These are phyloP conservation scores for Herminia tarsipennalis DNA, from an alignment of 2,888 invertebrate species.

Conservation along the genomic window DNA sequence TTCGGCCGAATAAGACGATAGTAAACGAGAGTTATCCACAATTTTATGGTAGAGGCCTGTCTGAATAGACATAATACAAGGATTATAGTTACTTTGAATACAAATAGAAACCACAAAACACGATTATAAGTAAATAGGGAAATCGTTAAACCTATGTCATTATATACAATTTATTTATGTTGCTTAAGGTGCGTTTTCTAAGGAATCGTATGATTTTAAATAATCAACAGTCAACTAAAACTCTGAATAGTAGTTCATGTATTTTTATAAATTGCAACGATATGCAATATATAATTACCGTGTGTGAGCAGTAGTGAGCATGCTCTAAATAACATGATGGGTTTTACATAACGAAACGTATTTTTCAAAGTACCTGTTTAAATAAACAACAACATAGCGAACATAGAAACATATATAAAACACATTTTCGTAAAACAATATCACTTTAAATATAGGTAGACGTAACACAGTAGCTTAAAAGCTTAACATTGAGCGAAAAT, in stretches of 20 bases:
- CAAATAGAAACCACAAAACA: neutral
- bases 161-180: too few species aligned
- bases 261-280: too few species aligned
- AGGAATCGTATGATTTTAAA: too few species aligned
- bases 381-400: constrained; percentile 25
- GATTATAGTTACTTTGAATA: neutral
- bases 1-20: constrained; percentile 3
- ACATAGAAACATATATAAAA: constrained; percentile 25
- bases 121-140: too few species aligned
- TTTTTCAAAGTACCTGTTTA: neutral
- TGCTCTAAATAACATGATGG: neutral
- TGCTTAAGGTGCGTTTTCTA: too few species aligned
- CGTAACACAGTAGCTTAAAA: constrained; percentile 39
- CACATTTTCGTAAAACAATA: constrained; percentile 8
- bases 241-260: too few species aligned
- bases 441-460: constrained; percentile 17
- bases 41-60: neutral
- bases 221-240: too few species aligned
- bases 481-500: constrained; percentile 38
- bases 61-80: too few species aligned
- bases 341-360: neutral
- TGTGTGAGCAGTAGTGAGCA: too few species aligned
- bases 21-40: constrained; percentile 5
- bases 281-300: too few species aligned
- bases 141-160: too few species aligned